phyloP scores from a whole-genome alignment of 64 coral and sea anemone species.

The Actinia equina region DNA sequence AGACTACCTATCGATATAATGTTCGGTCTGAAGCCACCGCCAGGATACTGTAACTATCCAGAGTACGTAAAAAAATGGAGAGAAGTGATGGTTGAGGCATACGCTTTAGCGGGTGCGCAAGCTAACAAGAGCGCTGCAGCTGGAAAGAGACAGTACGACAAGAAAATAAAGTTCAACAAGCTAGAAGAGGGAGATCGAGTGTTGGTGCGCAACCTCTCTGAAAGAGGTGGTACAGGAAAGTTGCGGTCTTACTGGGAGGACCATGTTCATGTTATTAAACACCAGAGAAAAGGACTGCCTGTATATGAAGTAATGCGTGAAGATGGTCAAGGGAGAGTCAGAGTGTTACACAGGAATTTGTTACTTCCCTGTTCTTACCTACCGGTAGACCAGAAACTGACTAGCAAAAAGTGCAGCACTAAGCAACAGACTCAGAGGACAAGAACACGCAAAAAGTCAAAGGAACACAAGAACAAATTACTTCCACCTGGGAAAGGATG shows the following conservation, averaged over 20 bases:
- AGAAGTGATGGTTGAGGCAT: no score
- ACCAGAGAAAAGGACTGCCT: slow-evolving; percentile 24
- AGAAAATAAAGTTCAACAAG: slow-evolving; percentile 33
- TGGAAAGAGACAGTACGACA: slow-evolving; percentile 44
- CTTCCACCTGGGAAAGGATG: background rate
- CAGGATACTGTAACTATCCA: no score
- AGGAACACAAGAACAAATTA: background rate
- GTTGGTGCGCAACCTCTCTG: slow-evolving; percentile 41
- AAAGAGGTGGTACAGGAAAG: slow-evolving; percentile 47
- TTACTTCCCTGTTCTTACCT: slow-evolving; percentile 5
- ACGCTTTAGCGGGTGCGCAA: background rate
- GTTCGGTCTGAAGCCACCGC: no score
- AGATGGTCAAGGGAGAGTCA: background rate
- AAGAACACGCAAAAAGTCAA: background rate
- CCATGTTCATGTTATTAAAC: slow-evolving; percentile 19
- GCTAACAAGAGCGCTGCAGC: slow-evolving; percentile 27
- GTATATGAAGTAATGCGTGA: slow-evolving; percentile 42
- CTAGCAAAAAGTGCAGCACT: background rate
- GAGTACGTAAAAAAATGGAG: no score
- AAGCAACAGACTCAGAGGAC: slow-evolving; percentile 5
- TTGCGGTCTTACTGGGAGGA: slow-evolving; percentile 41
- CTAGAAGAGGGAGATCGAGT: slow-evolving; percentile 41
- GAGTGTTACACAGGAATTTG: slow-evolving; percentile 44
- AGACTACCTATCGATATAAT: slow-evolving; percentile 27
- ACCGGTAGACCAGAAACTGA: background rate